phyloP scores from a whole-genome alignment of 2,113 vertebrate species.

The Oenanthe oenanthe region DNA sequence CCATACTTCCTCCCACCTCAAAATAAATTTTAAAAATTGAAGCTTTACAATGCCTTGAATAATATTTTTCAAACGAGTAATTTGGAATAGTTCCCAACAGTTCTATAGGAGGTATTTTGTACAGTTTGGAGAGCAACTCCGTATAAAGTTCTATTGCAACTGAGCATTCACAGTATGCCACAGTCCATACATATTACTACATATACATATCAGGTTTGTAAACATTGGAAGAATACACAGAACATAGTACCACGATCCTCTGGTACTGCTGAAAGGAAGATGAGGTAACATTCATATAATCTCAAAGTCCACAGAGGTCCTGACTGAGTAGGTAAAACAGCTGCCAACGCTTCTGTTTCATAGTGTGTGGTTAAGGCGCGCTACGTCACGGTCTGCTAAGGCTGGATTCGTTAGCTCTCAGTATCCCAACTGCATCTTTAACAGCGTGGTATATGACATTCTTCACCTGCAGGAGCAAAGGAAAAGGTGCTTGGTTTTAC shows the following conservation, averaged over 20 bases:
- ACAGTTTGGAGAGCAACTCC: constrained; percentile 67
- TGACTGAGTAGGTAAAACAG: constrained; percentile 75
- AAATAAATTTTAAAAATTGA: constrained; percentile 26
- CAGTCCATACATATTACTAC: constrained; percentile 73
- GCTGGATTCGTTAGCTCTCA: constrained; percentile 77
- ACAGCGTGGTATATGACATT: constrained; percentile 85
- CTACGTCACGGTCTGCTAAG: constrained; percentile 63
- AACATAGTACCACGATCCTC: constrained; percentile 69
- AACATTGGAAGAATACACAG: constrained; percentile 81
- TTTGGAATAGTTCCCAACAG: constrained; percentile 42
- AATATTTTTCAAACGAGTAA: constrained; percentile 9
- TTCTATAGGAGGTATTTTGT: constrained; percentile 69
- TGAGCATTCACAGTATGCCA: constrained; percentile 77
- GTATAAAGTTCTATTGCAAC: constrained; percentile 67
- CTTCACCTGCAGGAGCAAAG: constrained; percentile 74
- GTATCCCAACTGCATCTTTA: constrained; percentile 81
- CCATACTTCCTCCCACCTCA: background rate
- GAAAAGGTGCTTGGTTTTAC: background rate
- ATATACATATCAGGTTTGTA: constrained; percentile 79
- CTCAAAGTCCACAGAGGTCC: constrained; percentile 78
- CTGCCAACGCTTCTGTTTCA: constrained; percentile 72
- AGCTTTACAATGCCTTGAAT: constrained; percentile 54
- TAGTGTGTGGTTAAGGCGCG: constrained; percentile 48
- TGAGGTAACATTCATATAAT: constrained; percentile 79
- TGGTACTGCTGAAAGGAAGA: constrained; percentile 76